phyloP scores from a whole-genome alignment of 2,888 invertebrate genomes.

The Furcula furcula region DNA sequence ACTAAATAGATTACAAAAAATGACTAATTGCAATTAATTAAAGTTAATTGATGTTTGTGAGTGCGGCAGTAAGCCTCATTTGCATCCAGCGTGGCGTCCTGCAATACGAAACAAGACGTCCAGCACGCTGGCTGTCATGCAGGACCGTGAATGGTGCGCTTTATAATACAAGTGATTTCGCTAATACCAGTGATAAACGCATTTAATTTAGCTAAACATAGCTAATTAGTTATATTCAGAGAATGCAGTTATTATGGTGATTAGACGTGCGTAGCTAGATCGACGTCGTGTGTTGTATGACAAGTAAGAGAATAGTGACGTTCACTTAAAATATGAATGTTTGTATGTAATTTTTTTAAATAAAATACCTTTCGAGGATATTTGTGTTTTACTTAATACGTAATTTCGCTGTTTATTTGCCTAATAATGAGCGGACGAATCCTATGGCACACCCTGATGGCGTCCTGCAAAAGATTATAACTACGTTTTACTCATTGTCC shows the following conservation, averaged over 20 bases:
- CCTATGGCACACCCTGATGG: not conserved
- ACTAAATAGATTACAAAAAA: too few species aligned
- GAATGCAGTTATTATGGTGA: constrained; percentile 7
- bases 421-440: too few species aligned
- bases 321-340: constrained; percentile 72
- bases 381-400: constrained; percentile 32
- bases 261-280: constrained; percentile 56
- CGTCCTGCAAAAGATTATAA: not conserved
- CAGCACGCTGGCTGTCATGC: too few species aligned
- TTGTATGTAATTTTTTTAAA: constrained; percentile 81
- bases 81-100: too few species aligned
- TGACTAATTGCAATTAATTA: too few species aligned
- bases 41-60: too few species aligned
- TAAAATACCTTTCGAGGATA: constrained; percentile 54
- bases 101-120: too few species aligned
- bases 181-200: constrained; percentile 36
- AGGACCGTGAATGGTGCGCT: too few species aligned
- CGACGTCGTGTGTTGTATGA: constrained; percentile 44
- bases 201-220: constrained; percentile 11
- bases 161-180: too few species aligned
- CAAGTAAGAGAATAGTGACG: constrained; percentile 38
- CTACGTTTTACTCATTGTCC: too few species aligned
- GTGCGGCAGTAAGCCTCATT: too few species aligned
- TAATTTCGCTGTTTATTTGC: not conserved
- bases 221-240: too few species aligned